Evolutionary conservation across 2,888 invertebrate species (phyloP).

Genomic region (Eremobia ochroleuca): DNA sequence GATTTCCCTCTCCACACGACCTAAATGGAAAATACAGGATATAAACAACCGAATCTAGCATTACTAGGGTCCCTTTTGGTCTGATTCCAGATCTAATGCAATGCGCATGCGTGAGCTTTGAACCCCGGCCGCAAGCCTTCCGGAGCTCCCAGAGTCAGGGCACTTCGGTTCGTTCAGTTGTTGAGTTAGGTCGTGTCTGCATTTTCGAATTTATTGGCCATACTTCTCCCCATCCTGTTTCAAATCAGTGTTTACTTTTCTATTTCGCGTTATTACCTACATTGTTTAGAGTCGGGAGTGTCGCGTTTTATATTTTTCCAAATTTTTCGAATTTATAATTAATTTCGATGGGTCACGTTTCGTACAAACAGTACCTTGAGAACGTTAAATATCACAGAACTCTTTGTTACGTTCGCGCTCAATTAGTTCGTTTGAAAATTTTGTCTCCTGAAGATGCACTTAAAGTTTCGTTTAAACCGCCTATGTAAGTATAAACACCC

Average conservation of each 20-base stretch:
- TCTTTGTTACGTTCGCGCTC: conserved; percentile 13
- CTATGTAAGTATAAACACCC: conserved; percentile 39
- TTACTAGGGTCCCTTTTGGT: conserved; percentile 41
- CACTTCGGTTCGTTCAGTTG: conserved; percentile 47
- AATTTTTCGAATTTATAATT: background rate
- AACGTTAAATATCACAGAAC: conserved; percentile 2
- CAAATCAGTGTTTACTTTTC: conserved; percentile 11
- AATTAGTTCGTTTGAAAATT: conserved; percentile 19
- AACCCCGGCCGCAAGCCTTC: background rate
- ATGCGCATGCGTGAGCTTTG: conserved; percentile 28
- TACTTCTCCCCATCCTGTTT: background rate
- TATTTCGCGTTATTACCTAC: conserved; percentile 9
- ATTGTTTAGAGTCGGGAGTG: background rate
- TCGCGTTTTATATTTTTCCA: background rate
- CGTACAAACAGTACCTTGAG: conserved; percentile 7
- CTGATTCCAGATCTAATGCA: conserved; percentile 17
- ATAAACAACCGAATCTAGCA: conserved; percentile 37
- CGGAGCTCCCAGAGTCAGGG: background rate
- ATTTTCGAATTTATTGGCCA: background rate
- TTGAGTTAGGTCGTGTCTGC: conserved; percentile 36
- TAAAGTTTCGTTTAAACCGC: conserved; percentile 1
- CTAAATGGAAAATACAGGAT: conserved; percentile 13
- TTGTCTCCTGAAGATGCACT: conserved; percentile 19
- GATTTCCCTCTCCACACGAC: conserved; percentile 6
- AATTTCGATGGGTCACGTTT: conserved; percentile 25